These are phyloP conservation scores for Rhea pennata DNA, from an alignment of 2,113 vertebrate species.

Conservation along the genomic window DNA sequence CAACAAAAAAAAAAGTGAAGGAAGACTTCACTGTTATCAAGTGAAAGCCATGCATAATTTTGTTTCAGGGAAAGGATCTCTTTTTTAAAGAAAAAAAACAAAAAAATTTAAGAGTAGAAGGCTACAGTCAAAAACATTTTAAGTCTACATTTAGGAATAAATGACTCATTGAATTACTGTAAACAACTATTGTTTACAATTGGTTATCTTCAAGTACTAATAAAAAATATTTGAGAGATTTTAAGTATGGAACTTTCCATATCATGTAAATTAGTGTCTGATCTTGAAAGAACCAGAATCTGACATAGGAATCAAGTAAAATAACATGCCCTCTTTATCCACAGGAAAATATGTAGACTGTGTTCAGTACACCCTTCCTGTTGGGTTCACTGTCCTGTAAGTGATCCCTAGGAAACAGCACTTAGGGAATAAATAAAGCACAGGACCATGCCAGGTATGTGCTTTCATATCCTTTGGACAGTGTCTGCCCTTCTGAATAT, in stretches of 20 bases:
- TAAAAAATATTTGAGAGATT: background rate
- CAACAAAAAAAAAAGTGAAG: background rate
- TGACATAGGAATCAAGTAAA: background rate
- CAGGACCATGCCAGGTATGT: background rate
- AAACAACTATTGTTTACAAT: background rate
- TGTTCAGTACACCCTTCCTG: background rate
- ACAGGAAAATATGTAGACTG: background rate
- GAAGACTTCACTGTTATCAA: background rate
- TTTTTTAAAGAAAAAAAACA: background rate
- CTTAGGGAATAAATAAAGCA: background rate
- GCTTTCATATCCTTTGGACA: too few relatives aligned
- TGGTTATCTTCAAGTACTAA: constrained; percentile 14
- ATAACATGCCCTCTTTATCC: background rate
- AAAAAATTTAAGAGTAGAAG: background rate
- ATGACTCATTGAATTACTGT: background rate
- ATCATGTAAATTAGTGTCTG: constrained; percentile 18
- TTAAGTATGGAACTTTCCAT: constrained; percentile 44
- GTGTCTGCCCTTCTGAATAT: background rate
- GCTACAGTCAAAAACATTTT: background rate
- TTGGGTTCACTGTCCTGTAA: background rate
- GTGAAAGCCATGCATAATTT: background rate
- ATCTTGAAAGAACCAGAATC: background rate
- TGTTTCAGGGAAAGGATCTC: background rate
- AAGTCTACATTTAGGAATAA: background rate
- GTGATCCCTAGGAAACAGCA: background rate